Evolutionary conservation across 1,140 invertebrate species (phyloP).

Genomic region (Metaphire vulgaris): DNA sequence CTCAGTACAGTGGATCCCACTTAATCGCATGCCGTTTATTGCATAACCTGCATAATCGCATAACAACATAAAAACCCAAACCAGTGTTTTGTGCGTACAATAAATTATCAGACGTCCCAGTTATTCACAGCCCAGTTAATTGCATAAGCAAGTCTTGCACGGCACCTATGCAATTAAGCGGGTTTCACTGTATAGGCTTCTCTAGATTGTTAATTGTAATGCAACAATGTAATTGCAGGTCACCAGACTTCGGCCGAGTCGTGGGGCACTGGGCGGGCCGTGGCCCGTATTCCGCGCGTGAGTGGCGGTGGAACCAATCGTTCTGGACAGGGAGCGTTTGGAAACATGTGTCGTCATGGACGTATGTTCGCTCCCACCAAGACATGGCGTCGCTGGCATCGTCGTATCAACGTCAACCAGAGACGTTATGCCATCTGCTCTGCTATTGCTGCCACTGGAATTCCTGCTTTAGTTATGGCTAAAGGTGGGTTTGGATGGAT

Average conservation of each 20-base stretch:
- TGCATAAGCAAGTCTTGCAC: no score
- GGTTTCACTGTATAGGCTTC: not conserved
- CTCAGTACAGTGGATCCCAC: no score
- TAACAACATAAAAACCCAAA: no score
- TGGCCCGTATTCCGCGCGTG: slow-evolving; percentile 99
- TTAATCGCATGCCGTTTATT: no score
- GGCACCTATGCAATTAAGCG: no score
- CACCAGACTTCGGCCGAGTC: slow-evolving; percentile 99
- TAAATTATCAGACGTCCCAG: no score
- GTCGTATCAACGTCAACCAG: slow-evolving; percentile 91
- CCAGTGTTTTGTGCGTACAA: no score
- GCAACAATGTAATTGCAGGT: slow-evolving; percentile 69
- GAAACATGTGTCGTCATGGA: slow-evolving; percentile 99
- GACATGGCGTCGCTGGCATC: slow-evolving; percentile 94
- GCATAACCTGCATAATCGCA: no score
- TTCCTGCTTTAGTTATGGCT: slow-evolving; percentile 92
- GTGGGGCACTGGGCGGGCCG: slow-evolving; percentile 99
- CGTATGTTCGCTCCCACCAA: slow-evolving; percentile 99
- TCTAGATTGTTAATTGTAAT: no score
- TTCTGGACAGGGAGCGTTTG: slow-evolving; percentile 98
- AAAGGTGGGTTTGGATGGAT: no score
- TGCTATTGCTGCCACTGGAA: slow-evolving; percentile 90
- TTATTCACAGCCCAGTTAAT: no score
- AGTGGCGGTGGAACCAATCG: slow-evolving; percentile 98
- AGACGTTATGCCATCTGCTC: slow-evolving; percentile 91